A percentile compares a stretch with the other conserved stretches of the same genome.
Conservation (phyloP, 2,797 vertebrate species). For the Enteromius afrohamiltoni region DNA sequence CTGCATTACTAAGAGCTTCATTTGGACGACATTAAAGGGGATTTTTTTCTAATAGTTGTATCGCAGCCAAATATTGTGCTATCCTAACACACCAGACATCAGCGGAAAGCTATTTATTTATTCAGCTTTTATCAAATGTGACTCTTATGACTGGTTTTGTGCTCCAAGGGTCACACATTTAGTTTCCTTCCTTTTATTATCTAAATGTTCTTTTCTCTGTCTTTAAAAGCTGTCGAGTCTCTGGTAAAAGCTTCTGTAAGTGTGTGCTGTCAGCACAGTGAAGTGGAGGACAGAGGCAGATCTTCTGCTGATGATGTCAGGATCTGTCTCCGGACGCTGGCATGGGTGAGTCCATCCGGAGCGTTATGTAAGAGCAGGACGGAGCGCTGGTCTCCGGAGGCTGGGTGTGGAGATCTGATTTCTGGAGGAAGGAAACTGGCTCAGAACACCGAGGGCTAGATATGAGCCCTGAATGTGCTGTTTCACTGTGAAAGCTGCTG, state of each 20-base stretch:
- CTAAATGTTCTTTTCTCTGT: not conserved
- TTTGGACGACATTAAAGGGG: too few relatives aligned
- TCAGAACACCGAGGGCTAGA: slow-evolving; percentile 60
- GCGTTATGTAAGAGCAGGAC: slow-evolving; percentile 49
- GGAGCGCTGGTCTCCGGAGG: slow-evolving; percentile 64
- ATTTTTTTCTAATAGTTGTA: too few relatives aligned
- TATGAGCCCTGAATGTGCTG: slow-evolving; percentile 60
- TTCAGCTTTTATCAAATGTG: too few relatives aligned
- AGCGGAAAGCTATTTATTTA: too few relatives aligned
- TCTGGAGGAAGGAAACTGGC: slow-evolving; percentile 81
- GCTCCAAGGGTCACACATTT: not conserved
- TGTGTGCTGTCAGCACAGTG: not conserved
- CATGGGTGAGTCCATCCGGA: slow-evolving; percentile 41
- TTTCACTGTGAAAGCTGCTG: slow-evolving; percentile 46
- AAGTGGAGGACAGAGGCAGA: not conserved
- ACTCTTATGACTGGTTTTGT: too few relatives aligned
- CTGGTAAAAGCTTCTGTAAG: not conserved
- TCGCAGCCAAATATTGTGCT: too few relatives aligned
- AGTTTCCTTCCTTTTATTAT: not conserved
- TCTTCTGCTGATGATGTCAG: slow-evolving; percentile 38
- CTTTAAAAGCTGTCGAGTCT: not conserved
- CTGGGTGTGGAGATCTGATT: slow-evolving; percentile 76
- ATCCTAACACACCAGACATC: too few relatives aligned
- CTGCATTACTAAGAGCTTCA: too few relatives aligned
- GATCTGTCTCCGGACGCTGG: slow-evolving; percentile 17